Conservation (phyloP, 2,797 vertebrate genomes). For the Intellagama lesueurii region DNA sequence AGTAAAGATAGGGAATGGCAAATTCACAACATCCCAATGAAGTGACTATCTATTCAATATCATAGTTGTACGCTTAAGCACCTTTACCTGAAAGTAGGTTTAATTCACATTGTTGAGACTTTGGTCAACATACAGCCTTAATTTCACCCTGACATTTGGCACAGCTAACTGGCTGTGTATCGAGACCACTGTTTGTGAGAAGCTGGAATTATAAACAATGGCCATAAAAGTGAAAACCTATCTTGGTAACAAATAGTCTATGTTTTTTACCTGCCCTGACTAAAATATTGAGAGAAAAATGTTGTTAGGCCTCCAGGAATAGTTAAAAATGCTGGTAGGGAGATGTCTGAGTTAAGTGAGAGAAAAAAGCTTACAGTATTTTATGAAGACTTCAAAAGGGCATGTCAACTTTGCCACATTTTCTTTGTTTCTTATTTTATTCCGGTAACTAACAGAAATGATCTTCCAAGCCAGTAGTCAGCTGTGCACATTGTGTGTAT, state of each 20-base stretch:
- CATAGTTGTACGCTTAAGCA: too few species aligned
- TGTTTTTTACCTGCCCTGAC: slow-evolving; percentile 26
- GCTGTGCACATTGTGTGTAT: slow-evolving; percentile 49
- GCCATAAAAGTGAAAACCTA: slow-evolving; percentile 8
- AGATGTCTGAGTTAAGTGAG: not conserved
- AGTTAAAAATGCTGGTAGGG: not conserved
- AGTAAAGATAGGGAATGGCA: too few species aligned
- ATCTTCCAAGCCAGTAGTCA: slow-evolving; percentile 43
- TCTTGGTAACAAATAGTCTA: not conserved
- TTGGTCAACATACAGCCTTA: not conserved
- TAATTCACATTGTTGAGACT: too few species aligned
- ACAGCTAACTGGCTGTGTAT: not conserved
- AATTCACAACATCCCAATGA: too few species aligned
- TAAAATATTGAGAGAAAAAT: slow-evolving; percentile 21
- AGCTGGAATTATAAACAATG: not conserved
- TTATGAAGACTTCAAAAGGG: slow-evolving; percentile 47
- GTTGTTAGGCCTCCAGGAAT: slow-evolving; percentile 49
- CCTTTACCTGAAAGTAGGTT: too few species aligned
- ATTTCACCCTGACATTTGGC: not conserved
- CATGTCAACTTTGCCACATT: slow-evolving; percentile 60
- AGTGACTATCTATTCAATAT: too few species aligned
- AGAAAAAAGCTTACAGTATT: slow-evolving; percentile 56
- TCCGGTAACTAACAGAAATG: slow-evolving; percentile 66
- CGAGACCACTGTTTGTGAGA: not conserved
- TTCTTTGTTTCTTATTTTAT: slow-evolving; percentile 58